Base-by-base conservation (phyloP, 2,797 vertebrate species). In the Denticeps clupeoides region DNA sequence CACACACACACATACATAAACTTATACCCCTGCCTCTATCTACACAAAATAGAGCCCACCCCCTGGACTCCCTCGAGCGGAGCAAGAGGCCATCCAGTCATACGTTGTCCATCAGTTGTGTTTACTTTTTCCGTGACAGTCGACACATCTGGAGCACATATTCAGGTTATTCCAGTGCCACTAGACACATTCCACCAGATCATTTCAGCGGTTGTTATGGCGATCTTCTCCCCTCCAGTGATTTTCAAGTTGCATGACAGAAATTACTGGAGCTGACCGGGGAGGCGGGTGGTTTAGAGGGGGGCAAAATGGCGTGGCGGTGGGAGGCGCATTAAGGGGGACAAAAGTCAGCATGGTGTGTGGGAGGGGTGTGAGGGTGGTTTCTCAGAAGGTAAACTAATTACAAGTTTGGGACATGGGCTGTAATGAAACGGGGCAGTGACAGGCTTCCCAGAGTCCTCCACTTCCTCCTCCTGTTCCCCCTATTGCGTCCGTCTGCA, bases 61-160 rank as follows among this genome's bases (percentile, higher is more conserved):
- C 71, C 82, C 72, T 62, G 85, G 67, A 70, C 67, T 74, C 82
- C 72, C 82, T 72, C 62, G 87, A 86, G 79, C 85, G 73, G 78
- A 79, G 85, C 62, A 64, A 81, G 84, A 88, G 91, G 87, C 89
- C 88, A 88, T 94, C 87, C 82, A 91, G 91, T 93, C 87, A 86
- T 81, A 86, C 84, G 80, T 86, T 94, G 90, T 97, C 91, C 89
- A 87, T 97, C 93, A 97, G 88, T 84, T 81, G 80, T 97, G 93
- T 97, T 95, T 98, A 95, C 90, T 88, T 86, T 89, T 84, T 84
- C 83, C 75, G 79, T 97, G 93, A 95, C 91, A 93, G 91, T 88
- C 84, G 82, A 93, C 93, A 97, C 93, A 98, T 98, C 94, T 98
- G 94, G 94, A 97, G 89, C 81, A 75, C 94, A 98, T 95, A 96